Evolutionary conservation across 2,888 invertebrate species (phyloP), one percentile per base, ranked within the genome.

Genomic region (Ceriagrion tenellum): DNA sequence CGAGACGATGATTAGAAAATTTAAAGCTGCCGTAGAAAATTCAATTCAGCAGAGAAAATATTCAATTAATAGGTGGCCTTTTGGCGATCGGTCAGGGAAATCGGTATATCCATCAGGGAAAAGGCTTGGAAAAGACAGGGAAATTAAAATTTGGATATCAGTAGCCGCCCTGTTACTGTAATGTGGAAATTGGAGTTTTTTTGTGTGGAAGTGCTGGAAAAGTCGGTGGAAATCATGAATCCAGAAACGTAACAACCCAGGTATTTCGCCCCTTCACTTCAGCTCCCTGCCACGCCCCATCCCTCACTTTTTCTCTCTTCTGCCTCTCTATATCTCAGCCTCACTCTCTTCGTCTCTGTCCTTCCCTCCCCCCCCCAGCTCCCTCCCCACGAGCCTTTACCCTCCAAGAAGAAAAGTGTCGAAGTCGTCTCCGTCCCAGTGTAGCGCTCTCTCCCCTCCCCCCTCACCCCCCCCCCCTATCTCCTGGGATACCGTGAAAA

Each of bases 401-500:
- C 18, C 59, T 30, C 81, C 35, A 81, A 35, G 59, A 59, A 59
- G 47, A 59, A 59, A 16, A 16, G 30, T 35, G 35, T 81, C 35
- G 35, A 35, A 35, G n/a, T 81, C 81, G 81, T 81, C 81, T 35
- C 35, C 47, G 47, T 47, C 47, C 8, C 35, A 35, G 16, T 81
- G 30, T 35, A 16, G 20, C 59, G 20, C 59, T 59, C 59, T 59
- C 12, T 12, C 30, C 74, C 23, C 23, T 63, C 13, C 23, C 23
- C 16, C 63, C 90, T 90, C 59, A 23, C 63, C 69, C 69, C 26
- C 59, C 35, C 35, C 63, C 40, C 56, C 91, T 63, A 63, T 91
- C 93, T n/a, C 69, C 35, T 35, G 93, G 47, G 93, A 93, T 74
- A 12, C 69, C 47, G 69, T 93, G 93, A 74, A 93, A 93, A 74